A percentile compares a stretch with the other conserved stretches of the same genome.
These are phyloP conservation scores for Drosophila sordidula DNA, from an alignment of 2,888 invertebrate genomes.

Conservation along the genomic window DNA sequence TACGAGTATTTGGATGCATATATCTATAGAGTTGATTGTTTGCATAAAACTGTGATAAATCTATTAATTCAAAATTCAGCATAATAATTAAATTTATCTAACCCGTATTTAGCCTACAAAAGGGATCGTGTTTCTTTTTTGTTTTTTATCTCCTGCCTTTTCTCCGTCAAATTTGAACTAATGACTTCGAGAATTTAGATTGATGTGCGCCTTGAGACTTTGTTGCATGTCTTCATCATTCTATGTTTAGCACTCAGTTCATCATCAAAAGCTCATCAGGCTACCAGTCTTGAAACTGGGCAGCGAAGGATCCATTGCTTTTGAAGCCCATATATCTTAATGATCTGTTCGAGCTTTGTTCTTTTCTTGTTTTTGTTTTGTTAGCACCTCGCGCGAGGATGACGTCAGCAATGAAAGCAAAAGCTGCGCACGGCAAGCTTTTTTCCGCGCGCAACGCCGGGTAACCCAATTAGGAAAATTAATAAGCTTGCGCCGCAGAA, in stretches of 20 bases:
- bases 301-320: conserved; percentile 6
- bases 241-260: conserved; percentile 1
- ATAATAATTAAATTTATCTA: neutral
- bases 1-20: conserved; percentile 24
- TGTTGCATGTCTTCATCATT: conserved; percentile 24
- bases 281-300: conserved; percentile 45
- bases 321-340: conserved; percentile 34
- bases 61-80: neutral
- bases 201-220: conserved; percentile 21
- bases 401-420: conserved; percentile 41
- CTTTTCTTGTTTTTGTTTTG: neutral
- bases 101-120: neutral
- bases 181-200: conserved; percentile 23
- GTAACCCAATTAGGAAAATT: conserved; percentile 46
- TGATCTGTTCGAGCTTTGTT: conserved; percentile 13
- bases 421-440: conserved; percentile 27
- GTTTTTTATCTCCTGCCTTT: neutral
- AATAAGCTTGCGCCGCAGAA: conserved; percentile 34
- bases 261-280: conserved; percentile 63
- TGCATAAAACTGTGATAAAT: neutral
- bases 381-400: conserved; percentile 14
- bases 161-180: conserved; percentile 14
- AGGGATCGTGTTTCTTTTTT: neutral
- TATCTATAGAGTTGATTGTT: conserved; percentile 1
- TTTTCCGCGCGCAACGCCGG: conserved; percentile 21